Percentiles rank a stretch among this genome's conserved stretches.
phyloP scores from a whole-genome alignment of 2,797 vertebrate species.

The Cercopithecus neglectus region DNA sequence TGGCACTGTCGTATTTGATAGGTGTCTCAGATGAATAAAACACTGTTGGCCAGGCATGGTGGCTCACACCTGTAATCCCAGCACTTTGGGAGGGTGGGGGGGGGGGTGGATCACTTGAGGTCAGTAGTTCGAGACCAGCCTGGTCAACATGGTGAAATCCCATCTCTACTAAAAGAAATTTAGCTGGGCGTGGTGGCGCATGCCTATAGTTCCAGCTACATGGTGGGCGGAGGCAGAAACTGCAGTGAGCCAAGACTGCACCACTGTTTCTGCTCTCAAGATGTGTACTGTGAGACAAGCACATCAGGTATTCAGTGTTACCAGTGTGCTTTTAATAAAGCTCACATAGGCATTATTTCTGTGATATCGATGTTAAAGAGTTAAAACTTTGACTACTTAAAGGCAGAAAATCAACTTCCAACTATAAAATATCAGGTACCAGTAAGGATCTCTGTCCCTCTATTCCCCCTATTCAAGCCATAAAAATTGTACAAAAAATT shows the following conservation, averaged over 20 bases:
- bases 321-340: not conserved
- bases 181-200: not conserved
- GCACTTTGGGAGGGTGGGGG: not conserved
- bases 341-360: not conserved
- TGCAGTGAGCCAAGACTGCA: not conserved
- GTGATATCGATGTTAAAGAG: not conserved
- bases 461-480: not conserved
- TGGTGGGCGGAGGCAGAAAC: not conserved
- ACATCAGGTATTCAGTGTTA: not conserved
- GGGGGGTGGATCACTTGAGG: not conserved
- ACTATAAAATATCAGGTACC: not conserved
- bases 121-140: not conserved
- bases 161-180: not conserved
- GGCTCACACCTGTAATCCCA: not conserved
- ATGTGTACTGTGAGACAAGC: not conserved
- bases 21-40: not conserved
- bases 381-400: slow-evolving; percentile 15
- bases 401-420: not conserved
- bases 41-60: not conserved
- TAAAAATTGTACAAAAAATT: not conserved
- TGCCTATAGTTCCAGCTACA: not conserved
- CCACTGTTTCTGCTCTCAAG: not conserved
- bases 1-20: not conserved
- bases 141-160: not conserved
- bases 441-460: not conserved